Evolutionary conservation across 1,140 invertebrate species (phyloP).

Genomic region (Pseudomyrmex concolor): DNA sequence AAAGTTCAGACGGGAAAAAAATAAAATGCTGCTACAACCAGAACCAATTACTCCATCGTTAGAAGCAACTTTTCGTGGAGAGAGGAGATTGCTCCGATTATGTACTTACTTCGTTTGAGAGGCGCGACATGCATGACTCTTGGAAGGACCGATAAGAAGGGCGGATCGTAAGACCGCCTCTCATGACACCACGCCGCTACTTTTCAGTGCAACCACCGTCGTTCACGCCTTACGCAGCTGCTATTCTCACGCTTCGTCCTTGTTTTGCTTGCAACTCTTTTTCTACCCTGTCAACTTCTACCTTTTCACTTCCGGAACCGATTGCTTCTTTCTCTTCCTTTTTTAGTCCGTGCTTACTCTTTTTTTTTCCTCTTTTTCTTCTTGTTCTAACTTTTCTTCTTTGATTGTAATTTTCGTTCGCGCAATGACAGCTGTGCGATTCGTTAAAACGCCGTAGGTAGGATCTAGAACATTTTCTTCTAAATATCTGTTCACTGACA

Average conservation of each 20-base stretch:
- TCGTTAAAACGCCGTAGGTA: too few relatives aligned
- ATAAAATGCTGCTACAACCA: neutral
- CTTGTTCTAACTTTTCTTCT: neutral
- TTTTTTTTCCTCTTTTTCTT: constrained; percentile 17
- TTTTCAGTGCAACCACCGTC: constrained; percentile 80
- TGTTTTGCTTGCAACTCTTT: constrained; percentile 49
- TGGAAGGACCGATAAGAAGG: constrained; percentile 83
- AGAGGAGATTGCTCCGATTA: neutral
- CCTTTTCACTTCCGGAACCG: constrained; percentile 41
- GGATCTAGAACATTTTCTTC: neutral
- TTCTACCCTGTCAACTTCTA: constrained; percentile 30
- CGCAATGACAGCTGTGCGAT: too few relatives aligned
- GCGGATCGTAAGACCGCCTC: constrained; percentile 84
- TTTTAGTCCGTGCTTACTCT: constrained; percentile 24
- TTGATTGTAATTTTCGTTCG: neutral
- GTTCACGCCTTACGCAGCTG: constrained; percentile 69
- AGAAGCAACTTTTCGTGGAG: neutral
- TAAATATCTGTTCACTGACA: neutral
- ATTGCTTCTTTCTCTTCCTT: neutral
- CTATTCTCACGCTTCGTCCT: constrained; percentile 43
- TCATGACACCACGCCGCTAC: constrained; percentile 85
- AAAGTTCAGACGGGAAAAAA: neutral
- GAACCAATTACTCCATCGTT: neutral
- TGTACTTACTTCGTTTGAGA: constrained; percentile 84
- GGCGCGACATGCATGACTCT: constrained; percentile 85